These are phyloP conservation scores for Nettapus auritus DNA, from an alignment of 2,113 vertebrate genomes.

Conservation along the genomic window DNA sequence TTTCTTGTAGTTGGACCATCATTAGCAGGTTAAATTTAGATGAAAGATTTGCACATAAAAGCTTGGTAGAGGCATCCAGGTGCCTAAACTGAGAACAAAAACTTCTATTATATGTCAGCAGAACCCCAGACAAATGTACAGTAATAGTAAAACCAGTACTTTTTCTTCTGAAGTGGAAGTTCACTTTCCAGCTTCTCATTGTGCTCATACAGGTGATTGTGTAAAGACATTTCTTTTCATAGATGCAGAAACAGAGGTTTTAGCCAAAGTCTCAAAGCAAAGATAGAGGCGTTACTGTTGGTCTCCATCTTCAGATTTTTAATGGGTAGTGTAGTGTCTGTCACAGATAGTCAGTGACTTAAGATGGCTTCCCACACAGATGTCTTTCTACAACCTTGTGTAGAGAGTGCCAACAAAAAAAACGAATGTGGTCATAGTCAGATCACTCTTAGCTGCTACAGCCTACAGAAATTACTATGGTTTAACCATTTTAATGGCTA, in stretches of 20 bases:
- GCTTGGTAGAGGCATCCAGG: slow-evolving; percentile 9
- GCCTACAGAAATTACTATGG: neutral
- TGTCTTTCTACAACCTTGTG: neutral
- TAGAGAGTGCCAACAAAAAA: neutral
- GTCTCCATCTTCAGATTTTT: neutral
- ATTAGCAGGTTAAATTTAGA: slow-evolving; percentile 60
- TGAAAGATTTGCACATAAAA: slow-evolving; percentile 41
- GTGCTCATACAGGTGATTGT: neutral
- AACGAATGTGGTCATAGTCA: neutral
- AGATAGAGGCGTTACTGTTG: neutral
- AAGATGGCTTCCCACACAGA: neutral
- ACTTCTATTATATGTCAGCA: neutral
- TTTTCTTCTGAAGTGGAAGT: slow-evolving; percentile 36
- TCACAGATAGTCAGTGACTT: neutral
- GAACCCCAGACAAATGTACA: neutral
- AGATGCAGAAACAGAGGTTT: neutral
- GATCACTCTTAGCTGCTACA: neutral
- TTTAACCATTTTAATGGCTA: neutral
- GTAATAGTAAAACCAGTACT: neutral
- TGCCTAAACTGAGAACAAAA: slow-evolving; percentile 43
- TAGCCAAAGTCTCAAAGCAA: neutral
- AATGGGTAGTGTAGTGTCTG: neutral
- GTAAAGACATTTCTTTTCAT: neutral
- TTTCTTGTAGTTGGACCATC: slow-evolving; percentile 10
- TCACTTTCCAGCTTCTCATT: slow-evolving; percentile 29